Conservation (phyloP, 2,797 vertebrate species). For the Helarctos malayanus region DNA sequence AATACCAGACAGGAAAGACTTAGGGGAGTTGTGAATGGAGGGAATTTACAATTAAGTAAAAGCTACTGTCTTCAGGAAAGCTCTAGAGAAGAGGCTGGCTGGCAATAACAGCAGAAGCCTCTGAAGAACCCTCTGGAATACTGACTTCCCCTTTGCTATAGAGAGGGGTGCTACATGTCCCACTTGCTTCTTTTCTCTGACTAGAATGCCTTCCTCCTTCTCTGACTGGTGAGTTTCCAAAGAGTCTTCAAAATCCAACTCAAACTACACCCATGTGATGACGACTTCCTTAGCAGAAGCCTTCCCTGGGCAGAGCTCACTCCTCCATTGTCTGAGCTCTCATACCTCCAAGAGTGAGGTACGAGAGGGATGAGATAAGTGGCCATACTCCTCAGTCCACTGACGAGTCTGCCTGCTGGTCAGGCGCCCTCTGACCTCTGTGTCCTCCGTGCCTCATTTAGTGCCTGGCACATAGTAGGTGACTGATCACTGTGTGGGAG, state of each 20-base stretch:
- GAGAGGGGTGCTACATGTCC: neutral
- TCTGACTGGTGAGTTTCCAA: neutral
- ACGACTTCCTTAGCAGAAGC: neutral
- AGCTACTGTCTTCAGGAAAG: neutral
- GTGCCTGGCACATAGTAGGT: neutral
- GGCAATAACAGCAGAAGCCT: neutral
- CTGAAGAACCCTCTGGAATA: neutral
- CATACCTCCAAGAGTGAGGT: neutral
- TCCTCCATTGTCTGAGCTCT: neutral
- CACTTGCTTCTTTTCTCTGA: neutral
- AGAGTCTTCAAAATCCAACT: neutral
- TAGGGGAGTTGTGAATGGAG: neutral
- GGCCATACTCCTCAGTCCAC: neutral
- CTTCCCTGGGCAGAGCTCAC: neutral
- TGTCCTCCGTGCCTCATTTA: neutral
- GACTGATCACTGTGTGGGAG: neutral
- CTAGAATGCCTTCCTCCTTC: neutral
- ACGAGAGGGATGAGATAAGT: neutral
- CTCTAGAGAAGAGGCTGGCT: neutral
- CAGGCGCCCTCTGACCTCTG: neutral
- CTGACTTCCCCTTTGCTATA: neutral
- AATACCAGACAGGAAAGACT: neutral
- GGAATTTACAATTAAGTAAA: neutral
- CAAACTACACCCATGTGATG: neutral
- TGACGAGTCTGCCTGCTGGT: neutral